phyloP scores from a whole-genome alignment of 2,888 invertebrate genomes.

The Germaria angustata region DNA sequence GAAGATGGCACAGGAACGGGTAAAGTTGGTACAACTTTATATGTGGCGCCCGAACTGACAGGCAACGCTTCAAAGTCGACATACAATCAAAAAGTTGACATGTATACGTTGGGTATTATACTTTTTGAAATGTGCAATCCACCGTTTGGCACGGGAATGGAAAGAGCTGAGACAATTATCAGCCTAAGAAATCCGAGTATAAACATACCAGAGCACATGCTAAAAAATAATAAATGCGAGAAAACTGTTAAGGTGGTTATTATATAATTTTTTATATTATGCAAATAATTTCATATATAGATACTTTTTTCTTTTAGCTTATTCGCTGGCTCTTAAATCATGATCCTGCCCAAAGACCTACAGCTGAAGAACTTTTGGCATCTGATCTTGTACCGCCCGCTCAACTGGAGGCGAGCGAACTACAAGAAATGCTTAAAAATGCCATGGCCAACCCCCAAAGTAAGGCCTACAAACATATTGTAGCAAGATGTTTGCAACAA shows the following conservation, averaged over 20 bases:
- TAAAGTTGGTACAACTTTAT: slow-evolving; percentile 95
- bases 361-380: slow-evolving; percentile 90
- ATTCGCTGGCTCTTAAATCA: slow-evolving; percentile 89
- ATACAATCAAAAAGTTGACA: slow-evolving; percentile 94
- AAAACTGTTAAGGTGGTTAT: slow-evolving; percentile 81
- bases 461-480: slow-evolving; percentile 87
- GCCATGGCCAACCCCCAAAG: slow-evolving; percentile 90
- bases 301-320: slow-evolving; percentile 80
- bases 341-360: slow-evolving; percentile 90
- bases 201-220: slow-evolving; percentile 86
- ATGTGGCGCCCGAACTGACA: slow-evolving; percentile 95
- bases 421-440: slow-evolving; percentile 90
- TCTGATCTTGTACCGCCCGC: slow-evolving; percentile 92
- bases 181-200: slow-evolving; percentile 86
- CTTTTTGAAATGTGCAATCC: slow-evolving; percentile 97
- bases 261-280: not conserved
- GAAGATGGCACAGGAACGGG: slow-evolving; percentile 83
- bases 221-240: slow-evolving; percentile 74
- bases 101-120: slow-evolving; percentile 93
- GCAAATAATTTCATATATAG: not conserved
- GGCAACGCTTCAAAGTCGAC: slow-evolving; percentile 85
- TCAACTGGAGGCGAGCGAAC: slow-evolving; percentile 90
- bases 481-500: slow-evolving; percentile 80
- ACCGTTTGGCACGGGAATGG: slow-evolving; percentile 92
- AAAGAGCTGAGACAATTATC: slow-evolving; percentile 88